phyloP scores from a whole-genome alignment of 1,140 invertebrate genomes.

The Aricia agestis region DNA sequence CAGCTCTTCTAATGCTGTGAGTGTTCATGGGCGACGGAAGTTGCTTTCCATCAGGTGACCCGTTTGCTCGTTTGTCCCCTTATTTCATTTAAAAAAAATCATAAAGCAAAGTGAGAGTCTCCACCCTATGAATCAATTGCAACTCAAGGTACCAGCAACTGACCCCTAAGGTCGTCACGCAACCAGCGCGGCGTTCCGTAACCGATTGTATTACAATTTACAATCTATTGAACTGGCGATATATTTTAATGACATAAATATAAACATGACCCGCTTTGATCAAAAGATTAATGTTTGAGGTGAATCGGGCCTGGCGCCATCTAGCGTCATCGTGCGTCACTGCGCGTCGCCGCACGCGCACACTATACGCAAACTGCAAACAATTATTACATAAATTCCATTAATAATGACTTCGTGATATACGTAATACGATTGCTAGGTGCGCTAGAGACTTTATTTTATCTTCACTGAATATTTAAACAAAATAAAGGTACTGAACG shows the following conservation, averaged over 20 bases:
- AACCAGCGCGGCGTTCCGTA: slow-evolving; percentile 29
- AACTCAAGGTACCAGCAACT: slow-evolving; percentile 23
- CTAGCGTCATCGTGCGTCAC: slow-evolving; percentile 21
- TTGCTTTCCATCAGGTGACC: too few relatives aligned
- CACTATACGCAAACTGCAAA: background rate
- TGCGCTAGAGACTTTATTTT: too few relatives aligned
- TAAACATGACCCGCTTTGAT: slow-evolving; percentile 49
- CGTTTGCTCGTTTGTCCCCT: too few relatives aligned
- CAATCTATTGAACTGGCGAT: slow-evolving; percentile 38
- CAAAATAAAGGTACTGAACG: background rate
- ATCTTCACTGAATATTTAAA: too few relatives aligned
- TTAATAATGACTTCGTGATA: background rate
- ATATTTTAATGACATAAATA: slow-evolving; percentile 49
- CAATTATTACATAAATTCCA: background rate
- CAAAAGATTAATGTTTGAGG: slow-evolving; percentile 60
- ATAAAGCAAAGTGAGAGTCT: background rate
- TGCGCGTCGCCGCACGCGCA: background rate
- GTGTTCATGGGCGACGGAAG: too few relatives aligned
- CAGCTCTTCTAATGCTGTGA: too few relatives aligned
- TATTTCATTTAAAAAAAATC: background rate
- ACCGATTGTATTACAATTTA: slow-evolving; percentile 32
- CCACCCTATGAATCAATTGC: slow-evolving; percentile 8
- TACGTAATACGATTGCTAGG: too few relatives aligned
- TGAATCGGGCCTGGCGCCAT: slow-evolving; percentile 53
- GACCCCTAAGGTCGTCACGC: slow-evolving; percentile 28